Evolutionary conservation across 1,140 invertebrate species (phyloP).

Genomic region (Drosophila funebris): DNA sequence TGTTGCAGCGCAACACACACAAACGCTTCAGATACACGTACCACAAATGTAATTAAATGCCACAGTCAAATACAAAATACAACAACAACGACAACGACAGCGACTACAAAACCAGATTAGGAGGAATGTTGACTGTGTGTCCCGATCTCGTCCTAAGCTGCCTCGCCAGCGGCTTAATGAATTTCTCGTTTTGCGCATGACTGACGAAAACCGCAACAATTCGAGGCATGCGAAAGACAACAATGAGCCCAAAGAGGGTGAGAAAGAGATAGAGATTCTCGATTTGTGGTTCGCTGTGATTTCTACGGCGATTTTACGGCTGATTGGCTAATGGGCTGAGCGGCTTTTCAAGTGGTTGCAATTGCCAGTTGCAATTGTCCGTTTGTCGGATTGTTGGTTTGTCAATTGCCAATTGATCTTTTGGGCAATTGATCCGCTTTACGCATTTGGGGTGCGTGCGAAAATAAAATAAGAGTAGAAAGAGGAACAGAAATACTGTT

Average conservation of each 20-base stretch:
- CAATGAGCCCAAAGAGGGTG: background rate
- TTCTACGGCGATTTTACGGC: conserved; percentile 66
- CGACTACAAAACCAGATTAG: conserved; percentile 38
- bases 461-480: conserved; percentile 21
- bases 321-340: conserved; percentile 50
- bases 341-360: conserved; percentile 59
- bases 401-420: conserved; percentile 81
- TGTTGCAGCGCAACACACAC: conserved; percentile 44
- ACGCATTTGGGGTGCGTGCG: conserved; percentile 53
- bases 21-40: conserved; percentile 20
- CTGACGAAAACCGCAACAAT: conserved; percentile 57
- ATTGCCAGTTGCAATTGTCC: conserved; percentile 20
- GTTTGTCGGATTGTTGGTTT: conserved; percentile 23
- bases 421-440: conserved; percentile 79
- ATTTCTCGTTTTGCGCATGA: conserved; percentile 75
- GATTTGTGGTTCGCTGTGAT: conserved; percentile 43
- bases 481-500: conserved; percentile 12
- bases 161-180: conserved; percentile 54
- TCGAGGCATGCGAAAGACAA: background rate
- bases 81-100: conserved; percentile 32
- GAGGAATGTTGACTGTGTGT: conserved; percentile 42
- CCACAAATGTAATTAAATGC: conserved; percentile 63
- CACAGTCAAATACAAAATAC: conserved; percentile 34
- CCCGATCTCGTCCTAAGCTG: conserved; percentile 40
- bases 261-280: conserved; percentile 1